Conservation (phyloP, 2,113 vertebrate species). For the Indicator maculatus region DNA sequence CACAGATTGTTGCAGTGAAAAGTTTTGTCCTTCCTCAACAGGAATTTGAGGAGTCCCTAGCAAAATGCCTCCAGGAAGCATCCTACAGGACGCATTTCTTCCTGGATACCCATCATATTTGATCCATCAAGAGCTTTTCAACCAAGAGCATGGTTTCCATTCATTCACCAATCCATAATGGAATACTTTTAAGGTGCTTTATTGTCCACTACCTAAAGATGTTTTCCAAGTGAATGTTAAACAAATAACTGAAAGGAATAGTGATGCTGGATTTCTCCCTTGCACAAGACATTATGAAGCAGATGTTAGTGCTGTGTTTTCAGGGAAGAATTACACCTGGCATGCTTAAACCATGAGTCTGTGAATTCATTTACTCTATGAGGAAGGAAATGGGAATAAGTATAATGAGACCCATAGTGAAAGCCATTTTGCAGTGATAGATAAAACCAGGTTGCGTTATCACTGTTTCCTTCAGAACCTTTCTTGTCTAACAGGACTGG, state of each 20-base stretch:
- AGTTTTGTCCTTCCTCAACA: neutral
- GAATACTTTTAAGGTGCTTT: neutral
- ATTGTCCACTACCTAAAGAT: neutral
- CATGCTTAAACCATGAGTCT: neutral
- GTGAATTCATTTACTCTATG: slow-evolving; percentile 12
- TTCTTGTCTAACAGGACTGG: neutral
- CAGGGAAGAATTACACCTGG: neutral
- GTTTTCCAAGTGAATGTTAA: neutral
- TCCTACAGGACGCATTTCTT: neutral
- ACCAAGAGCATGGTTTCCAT: neutral
- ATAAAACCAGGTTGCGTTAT: slow-evolving; percentile 13
- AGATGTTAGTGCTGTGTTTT: neutral
- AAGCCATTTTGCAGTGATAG: neutral
- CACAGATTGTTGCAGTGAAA: neutral
- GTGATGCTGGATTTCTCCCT: neutral
- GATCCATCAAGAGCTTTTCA: neutral
- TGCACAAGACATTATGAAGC: neutral
- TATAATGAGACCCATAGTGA: slow-evolving; percentile 23
- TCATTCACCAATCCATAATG: neutral
- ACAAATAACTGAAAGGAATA: neutral
- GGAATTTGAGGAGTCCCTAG: neutral
- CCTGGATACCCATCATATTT: neutral
- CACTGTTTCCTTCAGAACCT: slow-evolving; percentile 21
- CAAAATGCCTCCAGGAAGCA: neutral
- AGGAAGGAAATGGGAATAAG: slow-evolving; percentile 33